Evolutionary conservation across 1,140 invertebrate species (phyloP), one percentile per base, ranked within the genome.

Genomic region (Aphelenchoides avenae): DNA sequence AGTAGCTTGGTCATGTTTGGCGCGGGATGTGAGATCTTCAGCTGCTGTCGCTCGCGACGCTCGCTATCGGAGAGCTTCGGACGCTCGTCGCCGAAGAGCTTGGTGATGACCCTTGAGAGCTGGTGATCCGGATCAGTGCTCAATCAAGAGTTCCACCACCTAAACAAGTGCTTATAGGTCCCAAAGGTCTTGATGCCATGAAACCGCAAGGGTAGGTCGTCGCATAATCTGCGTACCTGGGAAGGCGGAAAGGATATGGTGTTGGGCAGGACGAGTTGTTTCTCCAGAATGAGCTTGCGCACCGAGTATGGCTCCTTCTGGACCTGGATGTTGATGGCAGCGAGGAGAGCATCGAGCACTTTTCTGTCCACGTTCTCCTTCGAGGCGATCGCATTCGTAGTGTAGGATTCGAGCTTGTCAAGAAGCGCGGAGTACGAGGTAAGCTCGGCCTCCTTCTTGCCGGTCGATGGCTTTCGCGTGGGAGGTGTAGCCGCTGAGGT

Each of bases 141-240:
- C 73, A 41, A 75, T 77, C 13, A 75, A 31, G 37, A 77, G 20
- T 42, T 75, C 74, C 26, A 77, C 75, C 18, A 76, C 71, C 70
- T 75, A 51, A 58, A 70, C n/a, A 30, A 33, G 5, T 2, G 40
- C 27, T 40, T 65, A 52, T 60, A 0, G 13, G 22, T n/a, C 7
- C 20, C 13, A 39, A 44, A 15, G 18, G 37, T 63, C 18, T 51
- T 15, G 13, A 52, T 15, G 22, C 61, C 9, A 58, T 50, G 22
- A 31, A 13, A 44, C 3, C 18, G 6, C 57, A 7, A 7, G n/a
- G n/a, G 15, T 42, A 61, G 6, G 43, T 31, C 53, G n/a, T n/a
- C n/a, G n/a, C n/a, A n/a, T n/a, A n/a, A n/a, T n/a, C n/a, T n/a
- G n/a, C n/a, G 13, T 39, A 70, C 58, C 43, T 70, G 69, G 37